Conservation (phyloP, 2,888 invertebrate species). For the Eucera pruinosa region DNA sequence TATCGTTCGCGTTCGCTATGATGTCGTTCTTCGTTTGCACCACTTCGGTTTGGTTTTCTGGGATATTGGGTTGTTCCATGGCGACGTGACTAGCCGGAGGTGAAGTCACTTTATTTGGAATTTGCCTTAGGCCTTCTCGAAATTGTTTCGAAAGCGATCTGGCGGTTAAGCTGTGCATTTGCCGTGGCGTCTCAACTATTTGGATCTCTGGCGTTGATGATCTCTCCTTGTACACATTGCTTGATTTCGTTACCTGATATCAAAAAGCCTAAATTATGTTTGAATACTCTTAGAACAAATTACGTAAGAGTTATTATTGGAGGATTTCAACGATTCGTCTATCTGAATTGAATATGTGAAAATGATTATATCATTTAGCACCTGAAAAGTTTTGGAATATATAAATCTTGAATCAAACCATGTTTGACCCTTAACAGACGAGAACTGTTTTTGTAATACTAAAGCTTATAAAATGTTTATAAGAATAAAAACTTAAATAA, state of each 20-base stretch:
- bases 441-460: too few species aligned
- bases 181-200: slow-evolving; percentile 80
- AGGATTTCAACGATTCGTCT: too few species aligned
- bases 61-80: slow-evolving; percentile 56
- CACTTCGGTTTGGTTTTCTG: slow-evolving; percentile 66
- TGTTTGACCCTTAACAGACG: too few species aligned
- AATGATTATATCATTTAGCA: too few species aligned
- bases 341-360: too few species aligned
- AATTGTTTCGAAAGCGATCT: slow-evolving; percentile 91
- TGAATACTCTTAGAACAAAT: background rate
- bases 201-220: slow-evolving; percentile 80
- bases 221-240: slow-evolving; percentile 69
- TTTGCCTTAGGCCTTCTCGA: slow-evolving; percentile 87
- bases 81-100: slow-evolving; percentile 67
- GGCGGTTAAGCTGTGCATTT: slow-evolving; percentile 91
- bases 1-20: slow-evolving; percentile 67
- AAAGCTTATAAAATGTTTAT: too few species aligned
- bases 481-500: too few species aligned
- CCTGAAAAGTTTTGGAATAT: too few species aligned
- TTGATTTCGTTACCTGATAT: slow-evolving; percentile 43
- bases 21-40: slow-evolving; percentile 57
- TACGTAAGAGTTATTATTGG: background rate
- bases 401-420: too few species aligned
- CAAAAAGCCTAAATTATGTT: background rate
- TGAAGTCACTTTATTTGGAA: slow-evolving; percentile 74